These are phyloP conservation scores for Danio aesculapii DNA, from an alignment of 2,797 vertebrate genomes.

Conservation along the genomic window DNA sequence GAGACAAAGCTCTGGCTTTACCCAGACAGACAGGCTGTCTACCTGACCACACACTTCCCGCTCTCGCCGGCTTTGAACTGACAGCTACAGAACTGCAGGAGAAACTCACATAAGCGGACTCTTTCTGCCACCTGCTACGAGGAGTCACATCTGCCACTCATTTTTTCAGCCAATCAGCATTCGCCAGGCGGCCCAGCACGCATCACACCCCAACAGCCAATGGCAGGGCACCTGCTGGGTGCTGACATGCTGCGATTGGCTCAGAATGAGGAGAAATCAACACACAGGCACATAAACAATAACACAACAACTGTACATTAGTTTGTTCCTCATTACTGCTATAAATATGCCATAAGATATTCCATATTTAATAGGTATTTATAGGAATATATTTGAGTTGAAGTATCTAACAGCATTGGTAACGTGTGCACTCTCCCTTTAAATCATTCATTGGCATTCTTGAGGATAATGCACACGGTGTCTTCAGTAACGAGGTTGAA, in stretches of 20 bases:
- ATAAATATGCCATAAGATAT: neutral
- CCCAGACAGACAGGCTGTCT: constrained; percentile 23
- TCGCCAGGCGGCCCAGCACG: neutral
- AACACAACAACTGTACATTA: constrained; percentile 1
- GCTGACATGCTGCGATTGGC: constrained; percentile 3
- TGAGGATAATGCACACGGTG: constrained; percentile 2
- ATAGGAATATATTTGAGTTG: constrained; percentile 15
- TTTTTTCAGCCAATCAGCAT: constrained; percentile 43
- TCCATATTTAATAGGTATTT: constrained; percentile 15
- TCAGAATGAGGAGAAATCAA: neutral
- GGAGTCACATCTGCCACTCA: constrained; percentile 31
- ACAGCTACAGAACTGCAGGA: constrained; percentile 16
- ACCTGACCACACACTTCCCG: constrained; percentile 15
- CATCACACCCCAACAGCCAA: constrained; percentile 43
- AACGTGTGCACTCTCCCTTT: constrained; percentile 26
- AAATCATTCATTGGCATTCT: constrained; percentile 26
- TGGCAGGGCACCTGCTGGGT: constrained; percentile 13
- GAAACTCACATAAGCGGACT: constrained; percentile 9
- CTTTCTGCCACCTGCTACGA: constrained; percentile 23
- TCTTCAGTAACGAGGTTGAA: constrained; percentile 22
- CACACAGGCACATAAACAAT: constrained; percentile 2
- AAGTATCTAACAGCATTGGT: constrained; percentile 1
- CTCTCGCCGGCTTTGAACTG: neutral
- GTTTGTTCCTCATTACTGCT: constrained; percentile 14
- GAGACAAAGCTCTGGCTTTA: constrained; percentile 21